A percentile compares a stretch with the other conserved stretches of the same genome.
Conservation (phyloP, 2,113 vertebrate genomes). For the Ptilorrhoa leucosticta region DNA sequence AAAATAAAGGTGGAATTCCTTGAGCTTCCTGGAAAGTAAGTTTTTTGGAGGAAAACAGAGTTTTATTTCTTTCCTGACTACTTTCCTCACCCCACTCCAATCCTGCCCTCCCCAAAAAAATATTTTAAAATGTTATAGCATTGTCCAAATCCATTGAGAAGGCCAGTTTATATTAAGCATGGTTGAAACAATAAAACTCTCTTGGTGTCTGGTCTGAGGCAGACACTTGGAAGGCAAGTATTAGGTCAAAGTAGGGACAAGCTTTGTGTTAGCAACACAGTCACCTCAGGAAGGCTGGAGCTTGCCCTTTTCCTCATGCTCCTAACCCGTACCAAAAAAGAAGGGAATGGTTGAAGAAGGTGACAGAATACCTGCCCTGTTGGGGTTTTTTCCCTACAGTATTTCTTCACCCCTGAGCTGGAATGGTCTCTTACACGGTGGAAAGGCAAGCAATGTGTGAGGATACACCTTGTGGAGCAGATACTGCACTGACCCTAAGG, state of each 20-base stretch:
- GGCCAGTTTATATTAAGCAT: background rate
- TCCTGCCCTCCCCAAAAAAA: too few species aligned
- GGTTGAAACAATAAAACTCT: background rate
- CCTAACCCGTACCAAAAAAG: background rate
- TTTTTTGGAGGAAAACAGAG: background rate
- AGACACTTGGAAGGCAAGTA: background rate
- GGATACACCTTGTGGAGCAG: background rate
- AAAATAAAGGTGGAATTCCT: background rate
- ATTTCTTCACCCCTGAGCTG: background rate
- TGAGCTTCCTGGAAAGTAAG: background rate
- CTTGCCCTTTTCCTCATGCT: background rate
- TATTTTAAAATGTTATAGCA: background rate
- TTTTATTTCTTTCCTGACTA: background rate
- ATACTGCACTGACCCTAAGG: background rate
- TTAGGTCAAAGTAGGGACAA: background rate
- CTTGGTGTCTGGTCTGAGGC: background rate
- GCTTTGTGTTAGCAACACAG: background rate
- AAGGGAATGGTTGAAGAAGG: background rate
- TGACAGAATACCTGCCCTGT: background rate
- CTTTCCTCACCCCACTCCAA: fast-evolving
- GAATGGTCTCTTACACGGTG: background rate
- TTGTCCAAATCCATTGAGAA: background rate
- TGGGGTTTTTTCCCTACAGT: background rate
- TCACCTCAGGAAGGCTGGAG: background rate
- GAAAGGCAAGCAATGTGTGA: background rate